A percentile compares a stretch with the other conserved stretches of the same genome.
Evolutionary conservation across 2,113 vertebrate genomes (phyloP).

Genomic region (Neopipo cinnamomea): DNA sequence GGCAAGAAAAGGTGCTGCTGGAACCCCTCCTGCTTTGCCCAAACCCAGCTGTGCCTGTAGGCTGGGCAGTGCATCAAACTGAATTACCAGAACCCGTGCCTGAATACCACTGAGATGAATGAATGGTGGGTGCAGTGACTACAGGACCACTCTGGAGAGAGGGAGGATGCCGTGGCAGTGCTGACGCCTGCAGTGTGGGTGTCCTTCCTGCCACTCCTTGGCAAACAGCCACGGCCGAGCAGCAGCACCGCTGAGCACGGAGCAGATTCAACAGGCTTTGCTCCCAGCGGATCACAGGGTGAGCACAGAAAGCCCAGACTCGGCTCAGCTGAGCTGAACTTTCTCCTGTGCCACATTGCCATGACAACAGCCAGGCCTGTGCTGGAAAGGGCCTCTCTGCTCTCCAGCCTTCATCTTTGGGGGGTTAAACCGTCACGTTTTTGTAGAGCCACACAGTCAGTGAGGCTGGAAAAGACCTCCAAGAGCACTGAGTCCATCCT

Average conservation of each 20-base stretch:
- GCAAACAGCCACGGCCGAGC: too few relatives aligned
- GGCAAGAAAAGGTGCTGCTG: neutral
- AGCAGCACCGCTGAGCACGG: neutral
- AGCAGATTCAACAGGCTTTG: neutral
- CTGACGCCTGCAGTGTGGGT: neutral
- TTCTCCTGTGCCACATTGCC: neutral
- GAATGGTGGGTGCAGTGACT: neutral
- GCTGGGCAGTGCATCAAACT: neutral
- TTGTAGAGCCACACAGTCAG: accelerated
- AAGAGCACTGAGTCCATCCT: accelerated
- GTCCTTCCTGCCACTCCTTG: neutral
- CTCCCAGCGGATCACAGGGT: neutral
- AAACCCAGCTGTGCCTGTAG: neutral
- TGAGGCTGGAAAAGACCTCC: neutral
- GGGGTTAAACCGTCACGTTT: neutral
- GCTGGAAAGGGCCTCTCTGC: neutral
- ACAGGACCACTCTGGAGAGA: neutral
- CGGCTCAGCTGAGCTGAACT: neutral
- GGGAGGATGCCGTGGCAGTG: neutral
- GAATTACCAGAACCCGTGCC: neutral
- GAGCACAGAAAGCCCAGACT: neutral
- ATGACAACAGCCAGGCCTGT: neutral
- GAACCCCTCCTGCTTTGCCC: neutral
- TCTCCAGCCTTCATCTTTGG: neutral
- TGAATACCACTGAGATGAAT: neutral